Conservation (phyloP, 2,888 invertebrate genomes). For the Osedax fenrisi region DNA sequence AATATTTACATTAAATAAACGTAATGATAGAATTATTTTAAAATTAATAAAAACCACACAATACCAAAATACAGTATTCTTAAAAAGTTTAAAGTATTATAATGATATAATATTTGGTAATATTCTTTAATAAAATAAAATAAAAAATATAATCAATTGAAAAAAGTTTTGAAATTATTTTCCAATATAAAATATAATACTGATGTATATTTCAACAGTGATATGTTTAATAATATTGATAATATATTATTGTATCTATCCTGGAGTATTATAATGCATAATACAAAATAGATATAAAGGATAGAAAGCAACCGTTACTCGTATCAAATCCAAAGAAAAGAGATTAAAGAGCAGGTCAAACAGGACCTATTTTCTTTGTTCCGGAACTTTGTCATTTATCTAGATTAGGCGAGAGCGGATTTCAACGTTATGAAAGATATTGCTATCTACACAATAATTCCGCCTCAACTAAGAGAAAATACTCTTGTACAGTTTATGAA, state of each 20-base stretch:
- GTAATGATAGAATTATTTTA: too few species aligned
- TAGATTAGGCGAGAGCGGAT: conserved; percentile 53
- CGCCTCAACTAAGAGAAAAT: conserved; percentile 53
- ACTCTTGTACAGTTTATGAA: too few species aligned
- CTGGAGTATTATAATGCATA: conserved; percentile 64
- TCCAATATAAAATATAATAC: conserved; percentile 74
- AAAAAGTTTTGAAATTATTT: too few species aligned
- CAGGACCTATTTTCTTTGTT: conserved; percentile 62
- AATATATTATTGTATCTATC: conserved; percentile 61
- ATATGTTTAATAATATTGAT: conserved; percentile 64
- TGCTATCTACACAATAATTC: conserved; percentile 62
- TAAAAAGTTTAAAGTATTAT: too few species aligned
- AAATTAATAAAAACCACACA: too few species aligned
- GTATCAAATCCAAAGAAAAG: conserved; percentile 58
- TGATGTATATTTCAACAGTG: conserved; percentile 72
- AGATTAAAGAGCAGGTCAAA: conserved; percentile 60
- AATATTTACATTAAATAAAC: too few species aligned
- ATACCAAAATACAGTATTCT: too few species aligned
- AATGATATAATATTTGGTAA: too few species aligned
- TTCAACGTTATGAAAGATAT: conserved; percentile 63
- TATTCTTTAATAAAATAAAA: too few species aligned
- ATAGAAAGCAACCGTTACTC: conserved; percentile 66
- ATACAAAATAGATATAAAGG: conserved; percentile 52
- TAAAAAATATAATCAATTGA: too few species aligned
- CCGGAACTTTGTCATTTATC: conserved; percentile 76